Evolutionary conservation across 2,888 invertebrate genomes (phyloP), one percentile per base, ranked within the genome.

Genomic region (Limnephilus lunatus): DNA sequence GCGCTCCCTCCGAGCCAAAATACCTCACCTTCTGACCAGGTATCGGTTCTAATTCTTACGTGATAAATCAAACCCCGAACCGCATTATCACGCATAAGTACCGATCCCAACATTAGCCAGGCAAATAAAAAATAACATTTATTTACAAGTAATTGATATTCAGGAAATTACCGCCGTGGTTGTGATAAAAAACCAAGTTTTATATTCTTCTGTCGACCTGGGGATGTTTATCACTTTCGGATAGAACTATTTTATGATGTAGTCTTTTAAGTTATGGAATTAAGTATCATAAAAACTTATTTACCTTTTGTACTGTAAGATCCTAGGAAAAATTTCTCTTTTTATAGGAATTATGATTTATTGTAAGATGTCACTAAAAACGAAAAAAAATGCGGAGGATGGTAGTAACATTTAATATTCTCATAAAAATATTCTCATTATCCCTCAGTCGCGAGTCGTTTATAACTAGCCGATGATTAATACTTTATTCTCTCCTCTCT

Each of bases 11-110:
- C 82, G 31, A 39, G 81, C 68, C 44, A 19, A 44, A 68, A 68
- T 68, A 25, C 68, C 68, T 68, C 25, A 68, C 68, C 82, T 35
- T 35, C n/a, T n/a, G 81, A 44, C 80, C 81, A 68, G 5, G 35
- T 68, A 39, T 83, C 88, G 68, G 82, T 92, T 87, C 88, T 83
- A 90, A 92, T 92, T 92, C 44, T 80, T 85, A 86, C 85, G 81
- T 48, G 53, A 90, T 90, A 90, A 90, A 90, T 85, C 90, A 83
- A 85, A 68, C 85, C 32, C 32, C 85, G 39, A 90, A 48, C 86
- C 80, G 81, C 53, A 90, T 90, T 90, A 90, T 86, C 90, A 53
- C 68, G 86, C 44, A n/a, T 90, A n/a, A 44, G 48, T 39, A 30
- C 44, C 39, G 44, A 86, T 44, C 19, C 86, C 15, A 30, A 44